Conservation (phyloP, 2,888 invertebrate species). For the Rhorus exstirpatorius region DNA sequence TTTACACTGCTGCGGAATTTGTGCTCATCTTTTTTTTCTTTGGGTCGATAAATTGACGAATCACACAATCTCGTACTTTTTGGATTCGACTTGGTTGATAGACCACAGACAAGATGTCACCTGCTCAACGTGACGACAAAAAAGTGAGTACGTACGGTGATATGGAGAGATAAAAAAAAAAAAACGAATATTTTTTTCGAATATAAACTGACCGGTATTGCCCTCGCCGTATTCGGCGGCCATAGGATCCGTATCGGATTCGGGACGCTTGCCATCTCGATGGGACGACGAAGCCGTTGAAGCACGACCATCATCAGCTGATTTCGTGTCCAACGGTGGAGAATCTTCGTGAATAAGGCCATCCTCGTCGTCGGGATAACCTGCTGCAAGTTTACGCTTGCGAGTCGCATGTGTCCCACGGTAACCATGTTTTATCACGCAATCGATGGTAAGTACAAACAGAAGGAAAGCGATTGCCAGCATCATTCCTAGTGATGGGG, state of each 20-base stretch:
- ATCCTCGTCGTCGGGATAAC: conserved; percentile 95
- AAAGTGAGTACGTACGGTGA: conserved; percentile 58
- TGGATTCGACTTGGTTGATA: conserved; percentile 82
- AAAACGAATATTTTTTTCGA: conserved; percentile 71
- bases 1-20: conserved; percentile 13
- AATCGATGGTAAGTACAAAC: conserved; percentile 96
- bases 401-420: conserved; percentile 99
- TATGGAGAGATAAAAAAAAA: neutral
- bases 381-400: conserved; percentile 98
- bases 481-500: conserved; percentile 91
- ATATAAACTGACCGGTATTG: conserved; percentile 93
- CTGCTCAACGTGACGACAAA: conserved; percentile 88
- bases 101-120: conserved; percentile 84
- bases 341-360: conserved; percentile 98
- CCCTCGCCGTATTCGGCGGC: conserved; percentile 99
- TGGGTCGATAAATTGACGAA: conserved; percentile 63
- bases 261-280: conserved; percentile 92
- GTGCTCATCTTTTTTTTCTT: conserved; percentile 61
- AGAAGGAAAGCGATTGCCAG: conserved; percentile 97
- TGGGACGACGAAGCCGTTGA: conserved; percentile 94
- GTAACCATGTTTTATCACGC: conserved; percentile 97
- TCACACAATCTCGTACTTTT: conserved; percentile 80
- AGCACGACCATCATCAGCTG: conserved; percentile 90
- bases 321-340: conserved; percentile 95
- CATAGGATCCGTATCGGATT: conserved; percentile 99